Evolutionary conservation across 2,113 vertebrate species (phyloP).

Genomic region (Halcyon malimbica): DNA sequence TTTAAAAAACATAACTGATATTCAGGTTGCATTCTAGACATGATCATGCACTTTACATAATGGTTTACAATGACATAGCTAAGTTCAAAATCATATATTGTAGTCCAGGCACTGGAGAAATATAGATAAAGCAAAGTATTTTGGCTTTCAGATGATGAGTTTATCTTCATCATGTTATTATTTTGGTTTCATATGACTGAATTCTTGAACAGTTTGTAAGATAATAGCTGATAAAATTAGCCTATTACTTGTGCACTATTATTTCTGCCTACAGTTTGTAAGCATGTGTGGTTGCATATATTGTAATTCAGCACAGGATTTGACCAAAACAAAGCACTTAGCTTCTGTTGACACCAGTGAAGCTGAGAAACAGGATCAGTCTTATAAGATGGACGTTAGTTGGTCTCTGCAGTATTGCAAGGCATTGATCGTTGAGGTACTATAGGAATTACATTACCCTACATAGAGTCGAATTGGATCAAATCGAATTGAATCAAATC

Average conservation of each 20-base stretch:
- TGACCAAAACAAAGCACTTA: not conserved
- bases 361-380: not conserved
- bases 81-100: not conserved
- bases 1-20: not conserved
- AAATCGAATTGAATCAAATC: constrained; percentile 39
- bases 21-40: not conserved
- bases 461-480: not conserved
- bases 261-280: not conserved
- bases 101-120: not conserved
- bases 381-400: not conserved
- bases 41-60: not conserved
- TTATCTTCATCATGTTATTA: not conserved
- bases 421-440: not conserved
- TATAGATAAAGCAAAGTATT: not conserved
- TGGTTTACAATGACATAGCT: not conserved
- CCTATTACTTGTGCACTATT: not conserved
- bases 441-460: not conserved
- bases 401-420: not conserved
- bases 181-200: not conserved
- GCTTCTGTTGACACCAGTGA: not conserved
- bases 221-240: not conserved
- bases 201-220: not conserved
- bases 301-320: not conserved
- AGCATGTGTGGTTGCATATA: not conserved
- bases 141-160: not conserved